phyloP scores from a whole-genome alignment of 2,888 invertebrate species.

The Drepana falcataria region DNA sequence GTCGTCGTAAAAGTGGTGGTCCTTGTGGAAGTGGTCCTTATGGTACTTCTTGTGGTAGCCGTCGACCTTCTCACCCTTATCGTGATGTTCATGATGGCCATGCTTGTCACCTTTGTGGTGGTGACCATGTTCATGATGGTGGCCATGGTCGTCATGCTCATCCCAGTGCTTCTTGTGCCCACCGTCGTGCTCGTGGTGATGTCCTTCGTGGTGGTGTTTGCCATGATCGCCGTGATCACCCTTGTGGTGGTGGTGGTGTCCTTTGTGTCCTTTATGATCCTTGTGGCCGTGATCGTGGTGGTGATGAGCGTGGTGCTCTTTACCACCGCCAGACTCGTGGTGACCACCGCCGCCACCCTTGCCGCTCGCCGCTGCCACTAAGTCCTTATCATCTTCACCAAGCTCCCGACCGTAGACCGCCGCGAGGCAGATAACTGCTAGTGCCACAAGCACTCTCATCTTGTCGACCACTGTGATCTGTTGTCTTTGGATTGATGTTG shows the following conservation, averaged over 20 bases:
- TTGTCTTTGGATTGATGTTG: conserved; percentile 21
- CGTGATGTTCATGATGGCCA: conserved; percentile 66
- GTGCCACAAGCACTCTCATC: conserved; percentile 63
- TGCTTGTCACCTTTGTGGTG: conserved; percentile 70
- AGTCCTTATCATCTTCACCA: conserved; percentile 58
- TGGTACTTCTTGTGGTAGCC: conserved; percentile 73
- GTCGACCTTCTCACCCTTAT: conserved; percentile 65
- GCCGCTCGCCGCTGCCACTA: conserved; percentile 60
- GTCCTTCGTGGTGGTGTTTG: conserved; percentile 63
- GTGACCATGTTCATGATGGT: conserved; percentile 67
- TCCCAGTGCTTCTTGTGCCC: conserved; percentile 68
- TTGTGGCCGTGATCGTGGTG: conserved; percentile 66
- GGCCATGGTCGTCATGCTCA: conserved; percentile 62
- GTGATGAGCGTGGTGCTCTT: conserved; percentile 63
- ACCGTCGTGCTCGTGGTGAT: conserved; percentile 66
- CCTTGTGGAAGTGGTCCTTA: conserved; percentile 70
- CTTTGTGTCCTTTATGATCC: conserved; percentile 68
- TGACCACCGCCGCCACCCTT: conserved; percentile 39
- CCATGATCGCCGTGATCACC: conserved; percentile 66
- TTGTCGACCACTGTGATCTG: conserved; percentile 46
- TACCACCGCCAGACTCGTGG: conserved; percentile 63
- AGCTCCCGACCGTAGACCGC: conserved; percentile 57
- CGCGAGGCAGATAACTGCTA: conserved; percentile 61
- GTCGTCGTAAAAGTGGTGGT: conserved; percentile 72
- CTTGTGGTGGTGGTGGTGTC: conserved; percentile 70